These are phyloP conservation scores for Pelecanoides urinatrix DNA, from an alignment of 2,113 vertebrate genomes.

Conservation along the genomic window DNA sequence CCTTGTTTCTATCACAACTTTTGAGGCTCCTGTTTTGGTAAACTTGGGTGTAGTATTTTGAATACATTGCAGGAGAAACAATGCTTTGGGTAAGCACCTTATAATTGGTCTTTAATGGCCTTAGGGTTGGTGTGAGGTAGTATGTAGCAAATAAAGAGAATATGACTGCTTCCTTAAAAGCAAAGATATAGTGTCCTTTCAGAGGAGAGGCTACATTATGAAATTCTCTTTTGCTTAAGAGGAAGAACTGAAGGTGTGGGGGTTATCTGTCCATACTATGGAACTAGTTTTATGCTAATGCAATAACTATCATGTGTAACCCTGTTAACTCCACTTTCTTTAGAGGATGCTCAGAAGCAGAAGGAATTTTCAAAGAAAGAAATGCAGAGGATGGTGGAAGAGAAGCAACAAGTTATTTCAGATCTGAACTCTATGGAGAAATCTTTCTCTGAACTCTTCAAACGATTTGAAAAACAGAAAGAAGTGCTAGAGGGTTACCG, in stretches of 20 bases:
- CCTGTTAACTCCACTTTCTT: background rate
- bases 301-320: background rate
- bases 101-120: background rate
- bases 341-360: conserved; percentile 82
- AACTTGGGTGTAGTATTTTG: background rate
- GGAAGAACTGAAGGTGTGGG: background rate
- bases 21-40: background rate
- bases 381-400: conserved; percentile 72
- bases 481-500: conserved; percentile 84
- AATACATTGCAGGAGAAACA: background rate
- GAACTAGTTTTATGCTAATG: background rate
- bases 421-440: conserved; percentile 86
- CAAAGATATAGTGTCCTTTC: background rate
- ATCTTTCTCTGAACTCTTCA: conserved; percentile 89
- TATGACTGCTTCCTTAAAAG: background rate
- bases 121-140: background rate
- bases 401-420: conserved; percentile 81
- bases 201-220: background rate
- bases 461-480: conserved; percentile 91
- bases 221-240: background rate
- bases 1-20: background rate
- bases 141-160: background rate
- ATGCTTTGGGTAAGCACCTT: background rate
- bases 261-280: background rate
- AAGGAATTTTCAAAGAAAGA: conserved; percentile 71